These are phyloP conservation scores for Axis porcinus DNA, from an alignment of 2,113 vertebrate genomes.

Conservation along the genomic window DNA sequence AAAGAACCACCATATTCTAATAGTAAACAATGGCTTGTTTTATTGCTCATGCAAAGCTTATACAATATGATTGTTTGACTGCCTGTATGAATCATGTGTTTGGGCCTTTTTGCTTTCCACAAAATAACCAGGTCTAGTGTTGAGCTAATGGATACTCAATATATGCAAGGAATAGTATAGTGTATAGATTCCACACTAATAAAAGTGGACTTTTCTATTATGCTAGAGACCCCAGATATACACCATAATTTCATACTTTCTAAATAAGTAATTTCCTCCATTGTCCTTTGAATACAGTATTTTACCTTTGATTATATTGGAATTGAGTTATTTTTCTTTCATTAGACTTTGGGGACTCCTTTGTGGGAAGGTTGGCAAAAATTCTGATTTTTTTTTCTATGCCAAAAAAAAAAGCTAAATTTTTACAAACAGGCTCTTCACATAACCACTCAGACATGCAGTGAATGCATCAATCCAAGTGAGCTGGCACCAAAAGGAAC, in stretches of 20 bases:
- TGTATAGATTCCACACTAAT: not conserved
- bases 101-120: not conserved
- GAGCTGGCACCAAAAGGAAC: not conserved
- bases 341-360: not conserved
- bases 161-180: not conserved
- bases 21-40: slow-evolving; percentile 24
- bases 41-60: not conserved
- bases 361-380: not conserved
- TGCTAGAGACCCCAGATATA: not conserved
- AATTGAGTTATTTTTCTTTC: slow-evolving; percentile 7
- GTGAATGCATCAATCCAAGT: not conserved
- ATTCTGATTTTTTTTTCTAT: slow-evolving; percentile 10
- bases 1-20: not conserved
- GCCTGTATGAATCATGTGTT: slow-evolving; percentile 20
- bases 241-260: not conserved
- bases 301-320: not conserved
- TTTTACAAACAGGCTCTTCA: slow-evolving; percentile 21
- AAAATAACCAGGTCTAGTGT: not conserved
- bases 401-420: slow-evolving; percentile 13
- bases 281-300: not conserved
- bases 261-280: not conserved
- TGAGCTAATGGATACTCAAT: not conserved
- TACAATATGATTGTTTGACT: not conserved
- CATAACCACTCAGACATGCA: not conserved
- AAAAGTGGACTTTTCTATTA: not conserved